phyloP scores from a whole-genome alignment of 2,113 vertebrate species.

The Pheucticus melanocephalus region DNA sequence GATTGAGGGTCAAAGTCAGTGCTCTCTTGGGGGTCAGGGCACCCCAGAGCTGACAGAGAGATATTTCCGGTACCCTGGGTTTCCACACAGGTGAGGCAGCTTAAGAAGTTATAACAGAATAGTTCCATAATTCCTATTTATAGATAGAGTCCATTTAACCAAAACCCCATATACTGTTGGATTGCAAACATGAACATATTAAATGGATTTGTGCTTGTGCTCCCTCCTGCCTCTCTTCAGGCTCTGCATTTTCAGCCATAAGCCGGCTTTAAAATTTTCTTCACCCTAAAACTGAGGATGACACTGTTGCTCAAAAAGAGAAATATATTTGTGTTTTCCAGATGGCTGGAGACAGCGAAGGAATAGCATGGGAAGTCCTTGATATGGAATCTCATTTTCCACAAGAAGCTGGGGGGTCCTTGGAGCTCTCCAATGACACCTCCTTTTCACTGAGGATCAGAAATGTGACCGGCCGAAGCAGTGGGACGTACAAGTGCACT shows the following conservation, averaged over 20 bases:
- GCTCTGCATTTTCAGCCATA: background rate
- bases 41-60: no score
- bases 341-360: background rate
- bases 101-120: background rate
- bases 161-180: background rate
- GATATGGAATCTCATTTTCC: background rate
- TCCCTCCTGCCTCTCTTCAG: background rate
- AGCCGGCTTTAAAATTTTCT: background rate
- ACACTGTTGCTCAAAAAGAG: background rate
- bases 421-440: background rate
- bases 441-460: conserved; percentile 62
- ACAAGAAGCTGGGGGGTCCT: background rate
- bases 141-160: background rate
- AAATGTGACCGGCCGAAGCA: conserved; percentile 38
- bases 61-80: no score
- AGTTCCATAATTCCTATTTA: background rate
- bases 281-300: background rate
- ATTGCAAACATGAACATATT: background rate
- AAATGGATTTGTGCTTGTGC: background rate
- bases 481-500: conserved; percentile 60
- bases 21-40: no score
- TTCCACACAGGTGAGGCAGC: background rate
- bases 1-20: no score
- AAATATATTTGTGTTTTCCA: conserved; percentile 31
- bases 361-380: background rate